phyloP scores from a whole-genome alignment of 2,113 vertebrate genomes.

The Laticauda colubrina region DNA sequence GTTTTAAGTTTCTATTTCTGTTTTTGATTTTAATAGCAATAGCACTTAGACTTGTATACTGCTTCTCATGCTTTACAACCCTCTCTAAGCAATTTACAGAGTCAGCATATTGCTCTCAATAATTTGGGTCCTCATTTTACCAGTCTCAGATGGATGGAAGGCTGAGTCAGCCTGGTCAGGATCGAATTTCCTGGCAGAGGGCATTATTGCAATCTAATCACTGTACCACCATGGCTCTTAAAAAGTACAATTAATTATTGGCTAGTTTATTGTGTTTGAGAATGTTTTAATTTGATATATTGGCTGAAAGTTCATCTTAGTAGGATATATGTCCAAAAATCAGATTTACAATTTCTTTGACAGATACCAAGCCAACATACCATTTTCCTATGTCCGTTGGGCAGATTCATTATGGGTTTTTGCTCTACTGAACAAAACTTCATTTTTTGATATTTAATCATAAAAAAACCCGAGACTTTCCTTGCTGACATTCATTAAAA shows the following conservation, averaged over 20 bases:
- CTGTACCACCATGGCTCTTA: too few species aligned
- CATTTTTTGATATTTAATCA: background rate
- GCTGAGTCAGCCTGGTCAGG: too few species aligned
- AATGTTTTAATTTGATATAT: background rate
- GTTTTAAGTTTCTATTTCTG: background rate
- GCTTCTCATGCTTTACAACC: too few species aligned
- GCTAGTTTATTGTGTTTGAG: background rate
- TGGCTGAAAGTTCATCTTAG: background rate
- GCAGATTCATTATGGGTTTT: background rate
- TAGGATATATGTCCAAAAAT: background rate
- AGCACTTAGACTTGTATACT: too few species aligned
- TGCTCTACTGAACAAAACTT: background rate
- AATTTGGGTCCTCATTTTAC: too few species aligned
- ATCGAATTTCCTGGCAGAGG: too few species aligned
- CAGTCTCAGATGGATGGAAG: too few species aligned
- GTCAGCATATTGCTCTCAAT: too few species aligned
- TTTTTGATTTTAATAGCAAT: background rate
- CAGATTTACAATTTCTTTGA: background rate
- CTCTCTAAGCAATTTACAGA: too few species aligned
- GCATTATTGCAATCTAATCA: too few species aligned
- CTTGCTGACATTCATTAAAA: conserved; percentile 10
- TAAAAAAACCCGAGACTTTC: background rate
- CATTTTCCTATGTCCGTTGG: background rate
- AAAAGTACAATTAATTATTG: background rate
- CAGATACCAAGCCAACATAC: background rate